Evolutionary conservation across 2,888 invertebrate species (phyloP).

Genomic region (Abscondita cerata): DNA sequence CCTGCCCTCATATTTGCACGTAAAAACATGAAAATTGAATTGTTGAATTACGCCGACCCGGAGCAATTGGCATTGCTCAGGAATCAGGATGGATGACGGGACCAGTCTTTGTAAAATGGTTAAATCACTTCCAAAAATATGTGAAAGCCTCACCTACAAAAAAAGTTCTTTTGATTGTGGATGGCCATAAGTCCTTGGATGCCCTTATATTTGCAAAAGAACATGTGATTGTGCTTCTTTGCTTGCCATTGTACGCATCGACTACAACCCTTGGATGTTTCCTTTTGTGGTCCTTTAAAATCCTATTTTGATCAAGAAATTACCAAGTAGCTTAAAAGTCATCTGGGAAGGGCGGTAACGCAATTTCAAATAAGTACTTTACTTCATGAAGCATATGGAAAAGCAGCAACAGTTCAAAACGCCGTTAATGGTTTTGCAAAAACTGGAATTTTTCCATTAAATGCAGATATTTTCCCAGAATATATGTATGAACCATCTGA

Average conservation of each 20-base stretch:
- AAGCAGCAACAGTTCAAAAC: no score
- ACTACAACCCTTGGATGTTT: background rate
- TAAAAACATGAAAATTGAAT: slow-evolving; percentile 39
- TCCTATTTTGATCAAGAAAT: background rate
- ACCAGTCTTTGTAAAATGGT: slow-evolving; percentile 37
- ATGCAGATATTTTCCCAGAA: no score
- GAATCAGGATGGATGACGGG: background rate
- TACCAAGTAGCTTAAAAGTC: background rate
- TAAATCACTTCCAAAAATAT: slow-evolving; percentile 30
- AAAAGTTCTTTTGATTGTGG: background rate
- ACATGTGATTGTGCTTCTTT: background rate
- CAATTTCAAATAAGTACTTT: background rate
- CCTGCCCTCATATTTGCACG: slow-evolving; percentile 52
- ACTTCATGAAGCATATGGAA: no score
- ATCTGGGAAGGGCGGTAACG: background rate
- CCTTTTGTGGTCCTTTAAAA: background rate
- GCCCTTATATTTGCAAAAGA: background rate
- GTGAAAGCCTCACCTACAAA: background rate
- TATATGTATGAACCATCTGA: no score
- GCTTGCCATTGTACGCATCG: background rate
- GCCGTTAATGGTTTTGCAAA: no score
- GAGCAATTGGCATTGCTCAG: slow-evolving; percentile 33
- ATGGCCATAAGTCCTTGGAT: background rate
- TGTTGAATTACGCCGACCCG: slow-evolving; percentile 48
- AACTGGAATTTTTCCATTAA: no score